These are phyloP conservation scores for Cecropterus lyciades DNA, from an alignment of 1,140 invertebrate species.

Conservation along the genomic window DNA sequence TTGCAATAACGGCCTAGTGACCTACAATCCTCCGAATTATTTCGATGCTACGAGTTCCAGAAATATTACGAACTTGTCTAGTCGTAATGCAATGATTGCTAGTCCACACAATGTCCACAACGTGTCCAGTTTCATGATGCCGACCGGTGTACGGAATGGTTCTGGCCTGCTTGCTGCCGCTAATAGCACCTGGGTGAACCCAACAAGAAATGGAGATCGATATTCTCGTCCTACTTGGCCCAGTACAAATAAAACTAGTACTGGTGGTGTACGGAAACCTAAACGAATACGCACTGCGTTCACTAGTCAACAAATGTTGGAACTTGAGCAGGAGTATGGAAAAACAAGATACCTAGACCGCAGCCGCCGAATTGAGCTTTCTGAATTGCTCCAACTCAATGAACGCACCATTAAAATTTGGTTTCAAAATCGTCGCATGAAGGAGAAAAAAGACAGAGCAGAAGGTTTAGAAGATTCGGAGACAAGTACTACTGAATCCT, in stretches of 20 bases:
- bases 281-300: conserved; percentile 95
- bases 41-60: conserved; percentile 20
- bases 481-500: conserved; percentile 51
- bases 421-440: conserved; percentile 98
- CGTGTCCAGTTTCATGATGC: conserved; percentile 10
- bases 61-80: neutral
- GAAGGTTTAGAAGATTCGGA: conserved; percentile 53
- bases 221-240: conserved; percentile 19
- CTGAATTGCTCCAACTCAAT: conserved; percentile 95
- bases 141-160: conserved; percentile 13
- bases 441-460: conserved; percentile 94
- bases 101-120: conserved; percentile 24
- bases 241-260: conserved; percentile 14
- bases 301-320: conserved; percentile 95
- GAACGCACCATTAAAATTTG: conserved; percentile 98
- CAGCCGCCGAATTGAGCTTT: conserved; percentile 96
- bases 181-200: conserved; percentile 14
- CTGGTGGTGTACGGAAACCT: conserved; percentile 62
- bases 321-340: conserved; percentile 98
- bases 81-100: conserved; percentile 19
- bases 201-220: conserved; percentile 17
- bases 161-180: neutral
- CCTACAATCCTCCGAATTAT: conserved; percentile 34
- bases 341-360: conserved; percentile 97
- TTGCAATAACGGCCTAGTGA: conserved; percentile 25